Percentiles rank a stretch among this genome's conserved stretches.
These are phyloP conservation scores for Luperina testacea DNA, from an alignment of 2,888 invertebrate species.

Conservation along the genomic window DNA sequence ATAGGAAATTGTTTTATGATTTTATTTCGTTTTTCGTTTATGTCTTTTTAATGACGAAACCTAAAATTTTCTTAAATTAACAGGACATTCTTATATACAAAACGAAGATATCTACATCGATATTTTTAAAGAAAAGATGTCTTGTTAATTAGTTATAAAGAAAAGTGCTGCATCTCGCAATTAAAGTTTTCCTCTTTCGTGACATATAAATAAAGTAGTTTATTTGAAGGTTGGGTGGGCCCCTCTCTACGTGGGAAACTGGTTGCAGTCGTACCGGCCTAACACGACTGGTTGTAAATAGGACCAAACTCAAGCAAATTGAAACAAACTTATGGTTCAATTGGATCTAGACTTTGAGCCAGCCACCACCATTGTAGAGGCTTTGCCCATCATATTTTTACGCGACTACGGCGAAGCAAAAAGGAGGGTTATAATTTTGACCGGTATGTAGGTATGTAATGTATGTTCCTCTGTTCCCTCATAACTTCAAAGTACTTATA, in stretches of 20 bases:
- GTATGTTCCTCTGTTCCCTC: too few species aligned
- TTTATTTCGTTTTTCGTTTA: background rate
- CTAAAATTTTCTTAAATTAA: background rate
- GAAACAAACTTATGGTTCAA: conserved; percentile 12
- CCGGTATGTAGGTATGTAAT: too few species aligned
- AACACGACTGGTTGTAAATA: conserved; percentile 12
- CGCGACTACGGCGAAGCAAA: too few species aligned
- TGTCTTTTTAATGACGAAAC: background rate
- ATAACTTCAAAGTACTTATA: too few species aligned
- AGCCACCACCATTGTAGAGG: conserved; percentile 19
- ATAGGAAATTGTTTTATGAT: conserved; percentile 3
- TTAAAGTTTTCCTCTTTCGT: conserved; percentile 10
- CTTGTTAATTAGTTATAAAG: background rate
- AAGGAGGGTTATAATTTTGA: too few species aligned
- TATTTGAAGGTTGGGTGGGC: background rate
- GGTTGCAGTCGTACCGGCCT: conserved; percentile 24
- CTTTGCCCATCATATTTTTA: conserved; percentile 6
- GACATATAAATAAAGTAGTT: background rate
- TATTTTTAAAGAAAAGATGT: background rate
- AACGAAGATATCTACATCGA: background rate
- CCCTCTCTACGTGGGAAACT: conserved; percentile 21
- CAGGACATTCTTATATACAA: background rate
- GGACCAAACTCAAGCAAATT: conserved; percentile 15
- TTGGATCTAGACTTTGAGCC: conserved; percentile 8
- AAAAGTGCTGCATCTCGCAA: conserved; percentile 27